These are phyloP conservation scores for Limnephilus rhombicus DNA, from an alignment of 2,888 invertebrate species.

Conservation along the genomic window DNA sequence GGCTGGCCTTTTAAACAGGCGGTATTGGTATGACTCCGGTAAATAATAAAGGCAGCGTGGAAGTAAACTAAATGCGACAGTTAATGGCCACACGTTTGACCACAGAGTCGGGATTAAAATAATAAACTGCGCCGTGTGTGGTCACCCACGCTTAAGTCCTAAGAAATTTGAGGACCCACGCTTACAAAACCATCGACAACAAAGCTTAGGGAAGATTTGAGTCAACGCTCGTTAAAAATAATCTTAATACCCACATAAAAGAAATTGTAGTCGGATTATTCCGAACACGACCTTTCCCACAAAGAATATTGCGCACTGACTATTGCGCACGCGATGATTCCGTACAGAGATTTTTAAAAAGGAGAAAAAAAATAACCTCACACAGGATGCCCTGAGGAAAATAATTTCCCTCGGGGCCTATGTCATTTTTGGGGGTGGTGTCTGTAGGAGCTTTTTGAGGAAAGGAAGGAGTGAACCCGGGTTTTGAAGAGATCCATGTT, in stretches of 20 bases:
- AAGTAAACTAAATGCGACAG: neutral
- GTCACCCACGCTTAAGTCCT: neutral
- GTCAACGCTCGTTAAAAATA: neutral
- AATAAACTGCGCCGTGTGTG: slow-evolving; percentile 34
- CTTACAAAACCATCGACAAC: neutral
- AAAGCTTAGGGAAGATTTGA: neutral
- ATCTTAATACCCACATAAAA: neutral
- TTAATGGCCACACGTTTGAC: slow-evolving; percentile 38
- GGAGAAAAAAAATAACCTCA: too few species aligned
- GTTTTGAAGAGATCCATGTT: too few species aligned
- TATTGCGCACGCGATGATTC: neutral
- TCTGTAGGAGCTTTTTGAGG: too few species aligned
- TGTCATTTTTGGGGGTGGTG: too few species aligned
- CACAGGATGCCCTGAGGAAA: too few species aligned
- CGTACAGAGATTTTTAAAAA: too few species aligned
- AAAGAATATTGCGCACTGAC: neutral
- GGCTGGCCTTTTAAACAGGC: neutral
- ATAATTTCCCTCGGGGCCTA: too few species aligned
- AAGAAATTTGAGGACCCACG: neutral
- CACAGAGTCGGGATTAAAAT: slow-evolving; percentile 44
- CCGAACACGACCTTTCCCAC: neutral
- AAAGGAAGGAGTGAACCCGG: too few species aligned
- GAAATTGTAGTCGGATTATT: neutral
- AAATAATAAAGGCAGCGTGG: slow-evolving; percentile 10
- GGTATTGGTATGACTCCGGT: neutral